Evolutionary conservation across 2,888 invertebrate species (phyloP).

Genomic region (Chironomus tentans): DNA sequence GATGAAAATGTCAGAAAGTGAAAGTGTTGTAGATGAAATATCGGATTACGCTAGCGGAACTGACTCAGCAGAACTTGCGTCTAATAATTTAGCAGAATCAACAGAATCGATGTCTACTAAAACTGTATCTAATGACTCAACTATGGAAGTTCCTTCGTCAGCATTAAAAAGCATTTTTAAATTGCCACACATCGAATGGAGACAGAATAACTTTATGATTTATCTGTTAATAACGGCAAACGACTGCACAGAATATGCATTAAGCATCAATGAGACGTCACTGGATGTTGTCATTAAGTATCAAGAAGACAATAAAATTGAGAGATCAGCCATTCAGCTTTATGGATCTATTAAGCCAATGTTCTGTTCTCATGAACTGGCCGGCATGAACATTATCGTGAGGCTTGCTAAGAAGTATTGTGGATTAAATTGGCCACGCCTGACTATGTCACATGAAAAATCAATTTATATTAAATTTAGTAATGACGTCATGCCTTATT

Average conservation of each 20-base stretch:
- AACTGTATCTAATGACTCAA: too few species aligned
- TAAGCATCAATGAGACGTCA: neutral
- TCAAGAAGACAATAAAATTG: neutral
- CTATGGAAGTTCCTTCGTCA: neutral
- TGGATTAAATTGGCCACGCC: neutral
- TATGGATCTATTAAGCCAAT: neutral
- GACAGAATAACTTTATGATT: neutral
- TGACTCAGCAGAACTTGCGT: too few species aligned
- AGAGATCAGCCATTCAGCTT: neutral
- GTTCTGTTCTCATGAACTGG: neutral
- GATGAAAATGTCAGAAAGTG: too few species aligned
- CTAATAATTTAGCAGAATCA: too few species aligned
- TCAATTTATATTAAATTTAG: neutral
- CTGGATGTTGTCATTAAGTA: neutral
- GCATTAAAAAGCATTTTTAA: neutral
- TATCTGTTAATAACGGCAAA: neutral
- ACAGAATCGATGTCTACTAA: too few species aligned
- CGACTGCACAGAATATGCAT: neutral
- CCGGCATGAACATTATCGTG: neutral
- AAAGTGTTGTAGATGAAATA: too few species aligned
- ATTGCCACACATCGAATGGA: neutral
- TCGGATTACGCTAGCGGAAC: too few species aligned
- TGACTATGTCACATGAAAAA: neutral
- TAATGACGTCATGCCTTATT: neutral
- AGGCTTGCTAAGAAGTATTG: neutral